Conservation (phyloP, 1,140 invertebrate genomes). For the Telenomus remus region DNA sequence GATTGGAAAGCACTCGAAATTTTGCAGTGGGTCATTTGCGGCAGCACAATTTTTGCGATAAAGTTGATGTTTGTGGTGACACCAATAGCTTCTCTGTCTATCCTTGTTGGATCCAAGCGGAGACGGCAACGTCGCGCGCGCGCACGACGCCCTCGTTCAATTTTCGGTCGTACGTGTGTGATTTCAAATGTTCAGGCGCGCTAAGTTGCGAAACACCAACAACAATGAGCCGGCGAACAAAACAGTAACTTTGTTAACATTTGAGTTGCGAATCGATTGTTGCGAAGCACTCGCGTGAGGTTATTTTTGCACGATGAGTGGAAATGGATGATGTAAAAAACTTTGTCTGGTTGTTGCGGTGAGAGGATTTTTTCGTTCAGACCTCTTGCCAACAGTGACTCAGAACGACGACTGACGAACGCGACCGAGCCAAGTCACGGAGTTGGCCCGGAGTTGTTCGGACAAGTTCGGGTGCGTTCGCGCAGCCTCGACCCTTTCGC, state of each 20-base stretch:
- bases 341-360: constrained; percentile 59
- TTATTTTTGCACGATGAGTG: neutral
- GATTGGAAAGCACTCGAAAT: no score
- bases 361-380: constrained; percentile 12
- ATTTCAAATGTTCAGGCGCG: constrained; percentile 39
- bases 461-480: constrained; percentile 16
- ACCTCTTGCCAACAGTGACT: constrained; percentile 20
- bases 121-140: constrained; percentile 40
- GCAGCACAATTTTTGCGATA: neutral
- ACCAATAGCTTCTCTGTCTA: neutral
- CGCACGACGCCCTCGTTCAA: constrained; percentile 20
- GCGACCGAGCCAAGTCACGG: constrained; percentile 3
- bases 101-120: neutral
- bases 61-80: neutral
- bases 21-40: no score
- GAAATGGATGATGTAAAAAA: neutral
- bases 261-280: neutral
- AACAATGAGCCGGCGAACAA: neutral
- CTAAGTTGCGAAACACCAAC: constrained; percentile 13
- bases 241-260: no score
- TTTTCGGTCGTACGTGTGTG: constrained; percentile 49
- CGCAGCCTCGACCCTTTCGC: constrained; percentile 26
- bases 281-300: neutral
- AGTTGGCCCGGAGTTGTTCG: constrained; percentile 21
- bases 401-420: constrained; percentile 33